Percentiles rank a stretch among this genome's conserved stretches.
Evolutionary conservation across 2,113 vertebrate species (phyloP).

Genomic region (Ageneiosus marmoratus): DNA sequence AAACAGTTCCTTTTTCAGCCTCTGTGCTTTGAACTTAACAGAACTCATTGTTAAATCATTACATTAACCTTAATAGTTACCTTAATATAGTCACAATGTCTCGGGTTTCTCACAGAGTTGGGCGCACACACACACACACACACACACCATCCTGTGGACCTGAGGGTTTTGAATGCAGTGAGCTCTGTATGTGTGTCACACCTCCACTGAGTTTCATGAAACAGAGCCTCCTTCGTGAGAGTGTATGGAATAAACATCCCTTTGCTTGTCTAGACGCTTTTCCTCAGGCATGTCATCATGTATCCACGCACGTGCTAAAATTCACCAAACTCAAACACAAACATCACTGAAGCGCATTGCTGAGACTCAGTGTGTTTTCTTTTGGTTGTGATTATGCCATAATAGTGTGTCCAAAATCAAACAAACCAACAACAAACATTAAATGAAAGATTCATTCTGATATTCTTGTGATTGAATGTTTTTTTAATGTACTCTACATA

Average conservation of each 20-base stretch:
- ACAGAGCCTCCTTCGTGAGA: conserved; percentile 24
- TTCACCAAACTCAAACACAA: no score
- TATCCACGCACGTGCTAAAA: not conserved
- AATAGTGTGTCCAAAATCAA: not conserved
- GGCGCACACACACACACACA: conserved; percentile 42
- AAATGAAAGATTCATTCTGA: not conserved
- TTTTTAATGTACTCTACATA: no score
- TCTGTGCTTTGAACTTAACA: not conserved
- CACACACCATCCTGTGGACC: conserved; percentile 4
- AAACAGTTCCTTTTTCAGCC: not conserved
- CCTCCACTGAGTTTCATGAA: conserved; percentile 24
- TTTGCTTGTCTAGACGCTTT: conserved; percentile 26
- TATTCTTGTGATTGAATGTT: not conserved
- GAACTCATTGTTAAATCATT: not conserved
- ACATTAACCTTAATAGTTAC: not conserved
- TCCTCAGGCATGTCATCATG: conserved; percentile 19
- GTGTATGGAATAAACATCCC: conserved; percentile 24
- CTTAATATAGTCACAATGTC: conserved; percentile 1
- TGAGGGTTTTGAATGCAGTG: conserved; percentile 31
- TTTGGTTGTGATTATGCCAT: not conserved
- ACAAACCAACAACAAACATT: not conserved
- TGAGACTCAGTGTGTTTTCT: not conserved
- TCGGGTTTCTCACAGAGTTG: conserved; percentile 53
- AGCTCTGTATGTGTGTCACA: conserved; percentile 12
- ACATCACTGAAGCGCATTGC: not conserved